A percentile compares a stretch with the other conserved stretches of the same genome.
These are phyloP conservation scores for Acanthosepion lycidas DNA, from an alignment of 2,888 invertebrate genomes.

Conservation along the genomic window DNA sequence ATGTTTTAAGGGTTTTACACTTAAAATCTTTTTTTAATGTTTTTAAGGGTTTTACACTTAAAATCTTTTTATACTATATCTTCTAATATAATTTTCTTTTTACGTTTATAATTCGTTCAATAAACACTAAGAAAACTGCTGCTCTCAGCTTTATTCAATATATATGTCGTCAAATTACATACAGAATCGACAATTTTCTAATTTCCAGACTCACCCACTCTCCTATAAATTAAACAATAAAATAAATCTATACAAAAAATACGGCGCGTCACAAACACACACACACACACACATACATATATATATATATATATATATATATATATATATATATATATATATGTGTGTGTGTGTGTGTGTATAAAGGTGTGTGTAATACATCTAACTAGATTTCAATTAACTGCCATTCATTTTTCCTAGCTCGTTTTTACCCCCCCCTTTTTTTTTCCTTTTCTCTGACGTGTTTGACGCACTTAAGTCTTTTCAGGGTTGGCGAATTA, in stretches of 20 bases:
- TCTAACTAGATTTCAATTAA: not conserved
- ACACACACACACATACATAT: no score
- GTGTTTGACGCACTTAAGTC: not conserved
- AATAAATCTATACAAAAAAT: no score
- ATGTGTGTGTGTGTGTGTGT: no score
- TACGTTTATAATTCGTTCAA: not conserved
- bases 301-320: no score
- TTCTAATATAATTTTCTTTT: not conserved
- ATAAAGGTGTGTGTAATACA: no score
- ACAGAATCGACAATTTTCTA: not conserved
- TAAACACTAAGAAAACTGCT: not conserved
- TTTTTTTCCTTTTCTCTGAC: not conserved
- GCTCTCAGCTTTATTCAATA: not conserved
- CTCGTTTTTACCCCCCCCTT: not conserved
- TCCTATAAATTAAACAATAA: no score
- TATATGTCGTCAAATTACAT: not conserved
- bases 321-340: no score
- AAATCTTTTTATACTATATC: not conserved
- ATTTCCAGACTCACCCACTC: not conserved
- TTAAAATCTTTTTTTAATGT: not conserved
- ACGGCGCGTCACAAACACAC: no score
- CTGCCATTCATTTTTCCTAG: not conserved
- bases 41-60: no score
- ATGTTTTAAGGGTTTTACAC: no score
- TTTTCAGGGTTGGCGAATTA: not conserved